Percentiles rank a stretch among this genome's conserved stretches.
These are phyloP conservation scores for Ochropacha duplaris DNA, from an alignment of 2,888 invertebrate species.

Conservation along the genomic window DNA sequence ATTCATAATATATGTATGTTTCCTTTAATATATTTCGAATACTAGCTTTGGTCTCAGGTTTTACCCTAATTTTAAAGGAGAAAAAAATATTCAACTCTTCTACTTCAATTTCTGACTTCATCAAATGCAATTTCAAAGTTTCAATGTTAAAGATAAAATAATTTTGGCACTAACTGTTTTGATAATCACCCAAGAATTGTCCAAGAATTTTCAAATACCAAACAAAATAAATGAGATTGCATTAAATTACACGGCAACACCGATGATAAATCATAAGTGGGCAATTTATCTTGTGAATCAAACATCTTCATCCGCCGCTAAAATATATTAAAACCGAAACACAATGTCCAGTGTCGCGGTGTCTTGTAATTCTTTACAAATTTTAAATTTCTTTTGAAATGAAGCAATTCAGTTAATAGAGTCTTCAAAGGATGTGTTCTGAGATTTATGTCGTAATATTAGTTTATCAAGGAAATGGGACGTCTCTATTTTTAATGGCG, in stretches of 20 bases:
- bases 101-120: no score
- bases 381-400: conserved; percentile 31
- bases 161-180: not conserved
- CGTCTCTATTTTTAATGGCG: conserved; percentile 1
- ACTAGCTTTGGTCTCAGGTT: not conserved
- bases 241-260: conserved; percentile 37
- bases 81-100: no score
- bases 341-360: not conserved
- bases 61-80: not conserved
- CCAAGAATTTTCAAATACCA: not conserved
- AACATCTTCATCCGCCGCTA: conserved; percentile 29
- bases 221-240: conserved; percentile 16
- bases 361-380: not conserved
- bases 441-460: conserved; percentile 54
- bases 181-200: not conserved
- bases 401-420: conserved; percentile 29
- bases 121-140: not conserved
- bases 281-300: conserved; percentile 39
- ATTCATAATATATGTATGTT: no score
- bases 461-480: conserved; percentile 33
- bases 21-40: no score
- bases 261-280: conserved; percentile 37
- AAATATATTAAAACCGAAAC: not conserved
- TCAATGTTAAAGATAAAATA: not conserved
- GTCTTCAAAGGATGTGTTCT: conserved; percentile 56